phyloP scores from a whole-genome alignment of 2,113 vertebrate genomes.

The Centrocercus urophasianus region DNA sequence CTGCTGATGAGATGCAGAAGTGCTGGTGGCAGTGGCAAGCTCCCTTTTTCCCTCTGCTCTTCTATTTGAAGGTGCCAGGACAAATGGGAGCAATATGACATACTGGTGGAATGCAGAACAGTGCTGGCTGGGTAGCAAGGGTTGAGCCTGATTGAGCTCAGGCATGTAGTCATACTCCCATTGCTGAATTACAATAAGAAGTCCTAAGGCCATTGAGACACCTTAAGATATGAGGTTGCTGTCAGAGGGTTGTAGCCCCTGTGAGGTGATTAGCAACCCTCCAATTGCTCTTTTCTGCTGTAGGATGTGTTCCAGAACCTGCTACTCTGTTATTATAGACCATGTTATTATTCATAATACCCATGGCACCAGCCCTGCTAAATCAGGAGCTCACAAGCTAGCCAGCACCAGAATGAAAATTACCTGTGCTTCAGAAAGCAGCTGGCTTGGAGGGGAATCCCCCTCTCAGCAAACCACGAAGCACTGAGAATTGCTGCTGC shows the following conservation, averaged over 20 bases:
- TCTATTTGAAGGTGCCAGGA: neutral
- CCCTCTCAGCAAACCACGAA: neutral
- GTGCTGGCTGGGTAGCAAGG: neutral
- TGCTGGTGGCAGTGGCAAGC: neutral
- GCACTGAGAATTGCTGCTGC: neutral
- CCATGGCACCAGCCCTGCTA: neutral
- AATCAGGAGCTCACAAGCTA: neutral
- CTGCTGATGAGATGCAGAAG: neutral
- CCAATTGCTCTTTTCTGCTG: neutral
- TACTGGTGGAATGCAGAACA: neutral
- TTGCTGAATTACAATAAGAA: neutral
- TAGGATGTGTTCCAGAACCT: neutral
- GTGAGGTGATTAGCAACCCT: neutral
- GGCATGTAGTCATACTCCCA: neutral
- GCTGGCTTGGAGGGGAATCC: neutral
- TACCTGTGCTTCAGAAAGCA: neutral
- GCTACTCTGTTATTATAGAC: neutral
- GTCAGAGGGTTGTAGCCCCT: neutral
- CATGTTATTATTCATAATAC: neutral
- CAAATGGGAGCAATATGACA: accelerated
- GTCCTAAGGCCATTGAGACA: neutral
- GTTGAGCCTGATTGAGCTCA: neutral
- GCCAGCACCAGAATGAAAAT: neutral
- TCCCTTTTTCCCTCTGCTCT: neutral
- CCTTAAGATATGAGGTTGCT: neutral